A percentile compares a stretch with the other conserved stretches of the same genome.
These are phyloP conservation scores for Drosophila vallismaia DNA, from an alignment of 2,888 invertebrate species.

Conservation along the genomic window DNA sequence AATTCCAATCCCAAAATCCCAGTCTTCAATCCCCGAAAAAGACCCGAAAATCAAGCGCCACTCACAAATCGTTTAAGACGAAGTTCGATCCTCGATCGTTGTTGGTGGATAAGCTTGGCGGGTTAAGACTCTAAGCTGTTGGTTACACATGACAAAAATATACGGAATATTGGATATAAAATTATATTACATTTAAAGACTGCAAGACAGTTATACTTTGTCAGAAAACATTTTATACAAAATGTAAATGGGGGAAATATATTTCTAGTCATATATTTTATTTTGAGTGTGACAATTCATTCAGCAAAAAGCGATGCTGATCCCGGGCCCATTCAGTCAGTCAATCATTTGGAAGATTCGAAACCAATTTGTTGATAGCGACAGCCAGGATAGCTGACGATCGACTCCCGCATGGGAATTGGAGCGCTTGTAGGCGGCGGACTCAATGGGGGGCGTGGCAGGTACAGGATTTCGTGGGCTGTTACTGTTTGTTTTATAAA, in stretches of 20 bases:
- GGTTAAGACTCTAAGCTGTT: slow-evolving; percentile 42
- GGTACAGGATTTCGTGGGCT: slow-evolving; percentile 61
- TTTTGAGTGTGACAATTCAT: slow-evolving; percentile 54
- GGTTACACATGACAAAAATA: slow-evolving; percentile 12
- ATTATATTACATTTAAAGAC: too few relatives aligned
- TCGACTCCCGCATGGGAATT: slow-evolving; percentile 63
- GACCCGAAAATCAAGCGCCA: slow-evolving; percentile 51
- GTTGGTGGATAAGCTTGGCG: slow-evolving; percentile 62
- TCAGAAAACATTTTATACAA: too few relatives aligned
- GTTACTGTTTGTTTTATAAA: slow-evolving; percentile 72
- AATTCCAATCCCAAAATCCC: slow-evolving; percentile 9
- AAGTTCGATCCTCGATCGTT: slow-evolving; percentile 73
- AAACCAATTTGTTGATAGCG: slow-evolving; percentile 78
- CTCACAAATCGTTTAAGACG: slow-evolving; percentile 72
- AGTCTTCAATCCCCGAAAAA: slow-evolving; percentile 7
- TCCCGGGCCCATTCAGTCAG: slow-evolving; percentile 45
- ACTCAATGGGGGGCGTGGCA: slow-evolving; percentile 29
- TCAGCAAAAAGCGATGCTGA: slow-evolving; percentile 47
- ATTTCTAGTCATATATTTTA: not conserved
- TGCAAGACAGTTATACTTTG: too few relatives aligned
- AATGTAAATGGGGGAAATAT: not conserved
- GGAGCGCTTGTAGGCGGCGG: slow-evolving; percentile 48
- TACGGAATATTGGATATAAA: too few relatives aligned
- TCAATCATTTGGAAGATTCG: slow-evolving; percentile 74
- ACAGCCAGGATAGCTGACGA: slow-evolving; percentile 59